Base-by-base conservation (phyloP, 2,797 vertebrate genomes). In the Channa striata region DNA sequence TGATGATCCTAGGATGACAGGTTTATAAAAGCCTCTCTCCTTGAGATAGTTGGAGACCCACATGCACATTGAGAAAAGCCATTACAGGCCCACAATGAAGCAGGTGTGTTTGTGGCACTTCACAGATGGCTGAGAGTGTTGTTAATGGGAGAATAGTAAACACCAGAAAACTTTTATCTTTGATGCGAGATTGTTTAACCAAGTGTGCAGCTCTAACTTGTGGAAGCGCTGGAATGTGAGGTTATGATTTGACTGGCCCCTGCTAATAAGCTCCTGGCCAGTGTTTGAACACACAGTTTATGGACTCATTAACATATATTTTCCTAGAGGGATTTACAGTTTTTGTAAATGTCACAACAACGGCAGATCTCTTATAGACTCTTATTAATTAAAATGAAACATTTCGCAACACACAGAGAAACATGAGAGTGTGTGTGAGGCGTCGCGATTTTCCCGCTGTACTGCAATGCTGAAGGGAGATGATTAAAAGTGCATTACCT, bases 401-500 rank as follows among this genome's bases (percentile, higher is more conserved):
- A 76, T 83, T 90, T 80, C 74, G 80, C 71, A 84, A 90, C 85
- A 89, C 82, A 65, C 56, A 65, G 81, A 91, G 82, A 88, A 85
- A 83, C 87, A 91, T 92, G 79, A 66, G 89, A 89, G 84, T 77
- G 83, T 78, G 84, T 68, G 53, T 83, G 74, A 72, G 67, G 82
- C 72, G 74, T 80, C 78, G 65, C 72, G 71, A 59, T 87, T 90
- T 88, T 83, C 89, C 85, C 66, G 78, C 87, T 91, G 77, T 83
- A 67, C 74, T 64, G 84, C 87, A 95, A 95, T 95, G 96, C 95
- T 94, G 91, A 90, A 94, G 95, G 80, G 88, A 94, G 95, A 98
- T 98, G 96, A 99, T 99, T 99, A 99, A 99, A 97, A 97, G 96
- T 96, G 95, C 96, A 97, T 97, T 98, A 99, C 97, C 96, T 98